A percentile compares a stretch with the other conserved stretches of the same genome.
Conservation (phyloP, 2,797 vertebrate genomes). For the Anableps anableps region DNA sequence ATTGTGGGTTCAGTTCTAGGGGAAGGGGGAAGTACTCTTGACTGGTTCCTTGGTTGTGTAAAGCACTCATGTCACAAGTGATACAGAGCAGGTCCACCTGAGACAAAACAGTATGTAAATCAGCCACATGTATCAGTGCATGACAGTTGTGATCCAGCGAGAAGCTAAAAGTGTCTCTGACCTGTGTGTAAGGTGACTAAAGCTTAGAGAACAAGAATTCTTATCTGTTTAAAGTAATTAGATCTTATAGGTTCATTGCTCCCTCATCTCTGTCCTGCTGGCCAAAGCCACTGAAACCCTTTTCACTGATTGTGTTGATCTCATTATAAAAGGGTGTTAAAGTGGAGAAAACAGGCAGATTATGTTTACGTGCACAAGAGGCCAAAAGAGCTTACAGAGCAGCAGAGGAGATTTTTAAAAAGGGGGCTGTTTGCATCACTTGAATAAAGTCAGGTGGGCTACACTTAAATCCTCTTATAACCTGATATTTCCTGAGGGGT, state of each 20-base stretch:
- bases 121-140: conserved; percentile 42
- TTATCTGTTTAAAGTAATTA: conserved; percentile 63
- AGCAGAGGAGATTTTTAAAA: conserved; percentile 57
- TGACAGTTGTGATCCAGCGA: conserved; percentile 1
- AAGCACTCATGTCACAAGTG: conserved; percentile 65
- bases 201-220: conserved; percentile 39
- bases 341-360: conserved; percentile 58
- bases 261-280: conserved; percentile 21
- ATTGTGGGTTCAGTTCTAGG: conserved; percentile 27
- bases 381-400: conserved; percentile 57
- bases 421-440: conserved; percentile 23
- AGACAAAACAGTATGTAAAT: conserved; percentile 59
- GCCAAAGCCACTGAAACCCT: conserved; percentile 31
- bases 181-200: conserved; percentile 34
- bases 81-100: conserved; percentile 63
- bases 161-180: conserved; percentile 13
- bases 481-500: conserved; percentile 31
- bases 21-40: conserved; percentile 62
- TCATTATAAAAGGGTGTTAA: conserved; percentile 59
- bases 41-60: conserved; percentile 59
- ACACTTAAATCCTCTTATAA: conserved; percentile 71
- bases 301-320: conserved; percentile 60
- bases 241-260: conserved; percentile 21
- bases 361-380: conserved; percentile 45
- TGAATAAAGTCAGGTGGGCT: conserved; percentile 46